Conservation (phyloP, 1,140 invertebrate species). For the Formica exsecta region DNA sequence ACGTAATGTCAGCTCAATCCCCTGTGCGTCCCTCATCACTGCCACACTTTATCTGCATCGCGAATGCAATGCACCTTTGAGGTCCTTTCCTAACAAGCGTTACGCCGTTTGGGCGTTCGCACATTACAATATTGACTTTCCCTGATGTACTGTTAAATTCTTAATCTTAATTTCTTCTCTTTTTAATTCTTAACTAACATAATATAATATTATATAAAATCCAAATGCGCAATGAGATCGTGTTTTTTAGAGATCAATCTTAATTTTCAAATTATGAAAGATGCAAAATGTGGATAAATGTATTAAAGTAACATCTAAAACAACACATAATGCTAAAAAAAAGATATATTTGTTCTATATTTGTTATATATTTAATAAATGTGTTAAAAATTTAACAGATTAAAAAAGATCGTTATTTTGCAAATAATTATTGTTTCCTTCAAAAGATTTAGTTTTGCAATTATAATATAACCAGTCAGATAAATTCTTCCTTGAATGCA, state of each 20-base stretch:
- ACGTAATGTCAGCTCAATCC: constrained; percentile 60
- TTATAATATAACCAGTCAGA: constrained; percentile 5
- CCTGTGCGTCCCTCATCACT: constrained; percentile 43
- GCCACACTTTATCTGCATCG: constrained; percentile 58
- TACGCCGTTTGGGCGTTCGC: neutral
- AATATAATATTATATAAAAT: neutral
- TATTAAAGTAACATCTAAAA: no score
- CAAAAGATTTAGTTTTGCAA: neutral
- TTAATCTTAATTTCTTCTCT: no score
- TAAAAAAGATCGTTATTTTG: constrained; percentile 5
- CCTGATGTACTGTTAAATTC: constrained; percentile 19
- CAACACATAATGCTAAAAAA: no score
- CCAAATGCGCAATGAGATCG: neutral
- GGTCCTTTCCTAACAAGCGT: constrained; percentile 15
- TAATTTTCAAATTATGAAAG: constrained; percentile 9
- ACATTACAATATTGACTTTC: constrained; percentile 29
- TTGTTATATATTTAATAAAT: no score
- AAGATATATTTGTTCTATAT: no score
- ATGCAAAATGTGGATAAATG: neutral
- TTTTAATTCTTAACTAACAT: neutral
- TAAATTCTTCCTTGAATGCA: constrained; percentile 8
- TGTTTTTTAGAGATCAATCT: neutral
- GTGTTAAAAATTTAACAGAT: neutral
- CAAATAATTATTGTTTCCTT: neutral
- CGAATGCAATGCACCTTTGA: constrained; percentile 9